phyloP scores from a whole-genome alignment of 2,113 vertebrate genomes.

The Dipodomys stephensi region DNA sequence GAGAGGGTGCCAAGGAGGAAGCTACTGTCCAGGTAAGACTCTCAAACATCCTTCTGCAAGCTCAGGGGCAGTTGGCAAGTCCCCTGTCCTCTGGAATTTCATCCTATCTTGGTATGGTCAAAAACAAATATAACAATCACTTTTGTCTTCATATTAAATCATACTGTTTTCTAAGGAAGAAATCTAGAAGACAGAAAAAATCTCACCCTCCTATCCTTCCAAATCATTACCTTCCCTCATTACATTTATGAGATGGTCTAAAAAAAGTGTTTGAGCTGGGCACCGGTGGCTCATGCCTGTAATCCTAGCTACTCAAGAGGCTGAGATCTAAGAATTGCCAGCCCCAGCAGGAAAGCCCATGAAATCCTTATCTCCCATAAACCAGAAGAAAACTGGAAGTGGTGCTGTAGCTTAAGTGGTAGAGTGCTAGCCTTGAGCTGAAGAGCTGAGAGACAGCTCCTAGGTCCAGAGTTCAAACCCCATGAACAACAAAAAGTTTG shows the following conservation, averaged over 20 bases:
- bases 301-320: too few species aligned
- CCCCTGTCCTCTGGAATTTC: constrained; percentile 59
- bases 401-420: too few species aligned
- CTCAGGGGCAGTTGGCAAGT: constrained; percentile 53
- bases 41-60: background rate
- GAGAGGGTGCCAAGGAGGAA: too few species aligned
- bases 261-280: background rate
- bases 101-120: constrained; percentile 20
- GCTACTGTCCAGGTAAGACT: background rate
- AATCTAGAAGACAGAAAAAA: background rate
- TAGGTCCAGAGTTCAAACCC: too few species aligned
- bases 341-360: too few species aligned
- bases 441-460: too few species aligned
- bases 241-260: background rate
- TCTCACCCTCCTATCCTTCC: background rate
- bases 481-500: too few species aligned
- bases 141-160: constrained; percentile 61
- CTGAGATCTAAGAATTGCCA: too few species aligned
- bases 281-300: accelerated
- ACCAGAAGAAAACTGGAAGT: too few species aligned
- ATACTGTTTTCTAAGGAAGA: constrained; percentile 56
- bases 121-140: background rate
- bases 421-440: too few species aligned
- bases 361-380: too few species aligned
- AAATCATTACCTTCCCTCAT: background rate